Percentiles rank a stretch among this genome's conserved stretches.
Conservation (phyloP, 1,140 invertebrate species). For the Sipha flava region DNA sequence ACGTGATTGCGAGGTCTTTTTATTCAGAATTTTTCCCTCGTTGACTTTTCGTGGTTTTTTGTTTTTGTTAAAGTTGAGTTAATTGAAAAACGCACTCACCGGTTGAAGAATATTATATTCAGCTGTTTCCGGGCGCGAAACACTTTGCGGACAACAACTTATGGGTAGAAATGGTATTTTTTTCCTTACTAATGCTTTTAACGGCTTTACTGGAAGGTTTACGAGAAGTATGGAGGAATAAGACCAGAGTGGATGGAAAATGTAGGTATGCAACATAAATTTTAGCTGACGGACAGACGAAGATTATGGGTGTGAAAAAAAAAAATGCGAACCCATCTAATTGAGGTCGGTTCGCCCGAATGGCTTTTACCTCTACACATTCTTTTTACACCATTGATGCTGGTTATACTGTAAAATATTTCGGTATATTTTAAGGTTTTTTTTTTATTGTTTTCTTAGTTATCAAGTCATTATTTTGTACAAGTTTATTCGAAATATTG, state of each 20-base stretch:
- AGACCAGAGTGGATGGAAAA: background rate
- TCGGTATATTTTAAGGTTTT: too few relatives aligned
- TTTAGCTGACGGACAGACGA: background rate
- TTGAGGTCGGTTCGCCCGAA: background rate
- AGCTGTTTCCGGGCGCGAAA: background rate
- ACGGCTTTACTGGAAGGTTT: conserved; percentile 5
- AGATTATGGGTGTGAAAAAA: conserved; percentile 9
- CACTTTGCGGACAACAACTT: background rate
- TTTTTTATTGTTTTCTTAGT: too few relatives aligned
- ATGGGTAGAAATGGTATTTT: background rate
- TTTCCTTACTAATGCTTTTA: background rate
- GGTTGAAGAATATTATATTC: background rate
- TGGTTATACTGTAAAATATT: background rate
- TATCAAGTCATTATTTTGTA: too few relatives aligned
- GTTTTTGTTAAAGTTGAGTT: background rate
- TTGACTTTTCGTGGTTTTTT: background rate
- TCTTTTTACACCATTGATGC: background rate
- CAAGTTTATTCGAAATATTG: too few relatives aligned
- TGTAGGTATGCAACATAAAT: conserved; percentile 15
- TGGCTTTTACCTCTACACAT: background rate
- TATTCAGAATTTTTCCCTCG: background rate
- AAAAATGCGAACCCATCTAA: background rate
- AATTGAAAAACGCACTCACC: background rate
- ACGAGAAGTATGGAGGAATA: background rate
- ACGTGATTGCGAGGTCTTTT: background rate